Percentiles rank a stretch among this genome's conserved stretches.
These are phyloP conservation scores for Phenacoccus solenopsis DNA, from an alignment of 1,140 invertebrate species.

Conservation along the genomic window DNA sequence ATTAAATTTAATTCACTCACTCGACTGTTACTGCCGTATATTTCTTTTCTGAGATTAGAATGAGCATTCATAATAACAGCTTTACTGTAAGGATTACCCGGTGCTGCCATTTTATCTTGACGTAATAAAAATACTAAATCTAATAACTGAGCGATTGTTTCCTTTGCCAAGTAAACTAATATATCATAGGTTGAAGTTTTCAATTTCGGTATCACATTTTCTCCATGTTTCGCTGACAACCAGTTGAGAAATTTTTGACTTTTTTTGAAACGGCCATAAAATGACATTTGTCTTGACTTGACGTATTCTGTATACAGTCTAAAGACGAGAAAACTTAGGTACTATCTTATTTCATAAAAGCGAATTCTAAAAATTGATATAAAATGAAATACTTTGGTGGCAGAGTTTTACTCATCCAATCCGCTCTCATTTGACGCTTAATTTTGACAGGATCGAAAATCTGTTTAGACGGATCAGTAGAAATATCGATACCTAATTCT, in stretches of 20 bases:
- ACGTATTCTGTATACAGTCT: conserved; percentile 23
- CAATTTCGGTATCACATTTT: conserved; percentile 13
- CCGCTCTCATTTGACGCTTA: conserved; percentile 24
- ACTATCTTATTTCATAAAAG: background rate
- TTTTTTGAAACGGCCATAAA: conserved; percentile 15
- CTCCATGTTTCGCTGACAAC: conserved; percentile 7
- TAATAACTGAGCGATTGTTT: conserved; percentile 52
- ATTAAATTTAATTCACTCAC: background rate
- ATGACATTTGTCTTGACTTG: conserved; percentile 22
- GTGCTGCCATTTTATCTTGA: conserved; percentile 40
- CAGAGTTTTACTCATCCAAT: conserved; percentile 22
- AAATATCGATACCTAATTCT: conserved; percentile 10
- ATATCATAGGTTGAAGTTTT: conserved; percentile 32
- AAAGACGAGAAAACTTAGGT: background rate
- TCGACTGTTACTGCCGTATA: conserved; percentile 10
- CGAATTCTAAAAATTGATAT: background rate
- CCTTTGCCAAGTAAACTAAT: conserved; percentile 49
- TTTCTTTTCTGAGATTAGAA: background rate
- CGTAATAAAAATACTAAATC: conserved; percentile 49
- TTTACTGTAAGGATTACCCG: conserved; percentile 35
- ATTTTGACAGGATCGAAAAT: conserved; percentile 26
- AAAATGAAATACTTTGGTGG: conserved; percentile 21
- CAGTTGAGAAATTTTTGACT: conserved; percentile 22
- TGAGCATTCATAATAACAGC: conserved; percentile 9
- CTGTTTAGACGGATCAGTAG: conserved; percentile 1